Base-by-base conservation (phyloP, 2,113 vertebrate species). In the Siniperca chuatsi region DNA sequence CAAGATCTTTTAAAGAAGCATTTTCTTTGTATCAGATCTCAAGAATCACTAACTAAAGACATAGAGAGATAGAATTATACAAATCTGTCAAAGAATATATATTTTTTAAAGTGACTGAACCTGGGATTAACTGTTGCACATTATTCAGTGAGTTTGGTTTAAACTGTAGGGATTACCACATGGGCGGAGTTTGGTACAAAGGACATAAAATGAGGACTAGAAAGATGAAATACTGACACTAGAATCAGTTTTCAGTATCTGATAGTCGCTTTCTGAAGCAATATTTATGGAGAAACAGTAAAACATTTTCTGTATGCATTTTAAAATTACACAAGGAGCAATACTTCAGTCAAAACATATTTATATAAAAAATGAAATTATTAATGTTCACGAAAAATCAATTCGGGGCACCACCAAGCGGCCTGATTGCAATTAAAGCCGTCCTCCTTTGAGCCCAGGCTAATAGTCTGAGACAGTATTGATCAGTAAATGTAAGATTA, bases 381-480 rank as follows among this genome's bases (percentile, higher is more conserved):
- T 85, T 35, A 81, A 54, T 37, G 25, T 25, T 33, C 65, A 83
- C 40, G 69, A 78, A 69, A 90, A 90, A 94, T 94, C 93, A 84
- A 93, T 93, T 0, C 1, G 3, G 33, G 44, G 75, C 58, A 40
- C 64, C 62, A 75, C 79, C 79, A 13, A 52, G 48, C 78, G n/a
- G 61, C 77, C 66, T 86, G 77, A 92, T 91, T 90, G 86, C 85
- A 87, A 93, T 93, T 92, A 90, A 83, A 84, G 69, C 69, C n/a
- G 37, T 71, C 83, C 23, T 87, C 60, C 69, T 78, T 61, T 25
- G 87, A 65, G 78, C 67, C 50, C 15, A 2, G 35, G 84, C 87
- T 92, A 89, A 90, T 78, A 64, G 86, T 68, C 57, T 35, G 79
- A 77, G 93, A 83, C 88, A 54, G 80, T 86, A 93, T 93, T 58